phyloP scores from a whole-genome alignment of 1,140 invertebrate species.

The Myzus persicae region DNA sequence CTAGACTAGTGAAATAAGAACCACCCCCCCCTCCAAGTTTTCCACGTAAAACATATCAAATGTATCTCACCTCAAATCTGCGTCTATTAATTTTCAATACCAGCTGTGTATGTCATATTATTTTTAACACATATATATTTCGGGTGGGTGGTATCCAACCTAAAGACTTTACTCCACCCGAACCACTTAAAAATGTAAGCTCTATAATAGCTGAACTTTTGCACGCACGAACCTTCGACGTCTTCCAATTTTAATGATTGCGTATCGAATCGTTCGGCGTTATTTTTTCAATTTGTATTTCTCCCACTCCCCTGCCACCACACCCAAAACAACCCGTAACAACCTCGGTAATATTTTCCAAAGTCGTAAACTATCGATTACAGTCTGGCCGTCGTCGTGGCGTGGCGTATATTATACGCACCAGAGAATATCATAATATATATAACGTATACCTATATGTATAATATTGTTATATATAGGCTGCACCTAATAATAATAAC shows the following conservation, averaged over 20 bases:
- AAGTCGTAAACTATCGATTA: conserved; percentile 6
- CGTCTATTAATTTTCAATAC: neutral
- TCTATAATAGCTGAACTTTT: neutral
- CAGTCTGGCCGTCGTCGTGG: neutral
- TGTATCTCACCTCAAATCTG: neutral
- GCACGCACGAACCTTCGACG: neutral
- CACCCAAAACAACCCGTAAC: neutral
- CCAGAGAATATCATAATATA: neutral
- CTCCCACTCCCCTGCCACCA: no score
- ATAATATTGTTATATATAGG: neutral
- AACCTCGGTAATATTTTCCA: neutral
- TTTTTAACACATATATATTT: neutral
- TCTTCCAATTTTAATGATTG: neutral
- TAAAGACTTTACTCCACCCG: neutral
- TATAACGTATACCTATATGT: neutral
- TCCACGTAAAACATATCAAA: no score
- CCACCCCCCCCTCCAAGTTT: no score
- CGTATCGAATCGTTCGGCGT: neutral
- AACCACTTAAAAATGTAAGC: neutral
- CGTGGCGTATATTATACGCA: neutral
- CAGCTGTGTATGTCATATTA: neutral
- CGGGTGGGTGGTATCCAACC: no score
- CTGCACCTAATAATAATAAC: neutral
- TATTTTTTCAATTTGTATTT: neutral
- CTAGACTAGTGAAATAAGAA: neutral